Evolutionary conservation across 2,888 invertebrate species (phyloP).

Genomic region (Furcula furcula): DNA sequence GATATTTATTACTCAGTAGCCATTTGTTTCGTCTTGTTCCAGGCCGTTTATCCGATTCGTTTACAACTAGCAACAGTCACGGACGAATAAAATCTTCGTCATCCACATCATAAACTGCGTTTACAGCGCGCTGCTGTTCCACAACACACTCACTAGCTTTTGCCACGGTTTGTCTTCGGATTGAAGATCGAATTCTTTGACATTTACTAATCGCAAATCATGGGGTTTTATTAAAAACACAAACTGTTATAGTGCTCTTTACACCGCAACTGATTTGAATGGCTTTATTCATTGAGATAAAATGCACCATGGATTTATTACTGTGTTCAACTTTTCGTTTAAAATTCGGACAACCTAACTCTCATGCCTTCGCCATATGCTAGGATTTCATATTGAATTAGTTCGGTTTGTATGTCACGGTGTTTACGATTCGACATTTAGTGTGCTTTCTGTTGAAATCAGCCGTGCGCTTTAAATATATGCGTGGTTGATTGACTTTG

Average conservation of each 20-base stretch:
- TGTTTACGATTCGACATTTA: conserved; percentile 11
- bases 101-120: conserved; percentile 55
- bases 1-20: background rate
- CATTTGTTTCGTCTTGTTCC: conserved; percentile 11
- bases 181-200: too few species aligned
- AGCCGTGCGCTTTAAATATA: conserved; percentile 4
- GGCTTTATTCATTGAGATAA: too few species aligned
- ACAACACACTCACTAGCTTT: conserved; percentile 29
- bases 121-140: conserved; percentile 37
- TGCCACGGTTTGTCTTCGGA: background rate
- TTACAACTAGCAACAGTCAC: conserved; percentile 30
- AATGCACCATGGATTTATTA: too few species aligned
- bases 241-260: too few species aligned
- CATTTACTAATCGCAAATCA: too few species aligned
- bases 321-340: too few species aligned
- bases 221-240: too few species aligned
- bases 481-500: conserved; percentile 6
- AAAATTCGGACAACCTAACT: too few species aligned
- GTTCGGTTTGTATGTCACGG: conserved; percentile 9
- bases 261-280: too few species aligned
- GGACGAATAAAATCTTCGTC: conserved; percentile 45
- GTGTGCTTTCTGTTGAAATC: conserved; percentile 9
- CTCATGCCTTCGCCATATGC: too few species aligned
- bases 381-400: conserved; percentile 2
- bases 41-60: conserved; percentile 34